Evolutionary conservation across 1,140 invertebrate genomes (phyloP).

Genomic region (Zaprionus tsacasi): DNA sequence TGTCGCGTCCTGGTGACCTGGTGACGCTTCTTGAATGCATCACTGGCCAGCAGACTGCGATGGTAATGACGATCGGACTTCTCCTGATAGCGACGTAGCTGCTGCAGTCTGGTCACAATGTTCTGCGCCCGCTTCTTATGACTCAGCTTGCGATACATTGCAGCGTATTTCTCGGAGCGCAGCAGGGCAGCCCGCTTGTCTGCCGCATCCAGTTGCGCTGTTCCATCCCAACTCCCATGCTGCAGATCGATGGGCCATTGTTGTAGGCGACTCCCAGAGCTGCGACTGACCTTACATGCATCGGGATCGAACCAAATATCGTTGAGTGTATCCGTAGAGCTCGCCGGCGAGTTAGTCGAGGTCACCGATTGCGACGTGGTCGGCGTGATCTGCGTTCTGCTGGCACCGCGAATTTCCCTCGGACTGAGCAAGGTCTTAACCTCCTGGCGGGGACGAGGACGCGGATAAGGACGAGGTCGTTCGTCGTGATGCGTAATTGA

Average conservation of each 20-base stretch:
- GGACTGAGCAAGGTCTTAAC: not conserved
- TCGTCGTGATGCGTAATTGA: not conserved
- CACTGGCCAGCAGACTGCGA: not conserved
- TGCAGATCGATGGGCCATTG: conserved; percentile 1
- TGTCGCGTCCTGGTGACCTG: too few species aligned
- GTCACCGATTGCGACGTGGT: not conserved
- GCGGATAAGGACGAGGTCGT: too few species aligned
- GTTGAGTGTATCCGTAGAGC: conserved; percentile 5
- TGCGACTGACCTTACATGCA: not conserved
- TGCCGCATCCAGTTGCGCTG: not conserved
- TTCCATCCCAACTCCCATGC: not conserved
- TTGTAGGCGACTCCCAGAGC: not conserved
- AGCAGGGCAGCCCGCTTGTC: not conserved
- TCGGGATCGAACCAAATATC: conserved; percentile 21
- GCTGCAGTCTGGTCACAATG: conserved; percentile 14
- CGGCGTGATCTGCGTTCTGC: not conserved
- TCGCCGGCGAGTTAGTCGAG: not conserved
- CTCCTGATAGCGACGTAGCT: conserved; percentile 41
- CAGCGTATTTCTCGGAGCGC: not conserved
- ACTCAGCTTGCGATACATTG: conserved; percentile 4
- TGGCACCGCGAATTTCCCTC: not conserved
- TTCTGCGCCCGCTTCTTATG: not conserved
- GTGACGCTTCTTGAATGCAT: not conserved
- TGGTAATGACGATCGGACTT: not conserved
- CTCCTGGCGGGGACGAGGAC: not conserved